Base-by-base conservation (phyloP, 1,140 invertebrate genomes). In the Sitobion miscanthi region DNA sequence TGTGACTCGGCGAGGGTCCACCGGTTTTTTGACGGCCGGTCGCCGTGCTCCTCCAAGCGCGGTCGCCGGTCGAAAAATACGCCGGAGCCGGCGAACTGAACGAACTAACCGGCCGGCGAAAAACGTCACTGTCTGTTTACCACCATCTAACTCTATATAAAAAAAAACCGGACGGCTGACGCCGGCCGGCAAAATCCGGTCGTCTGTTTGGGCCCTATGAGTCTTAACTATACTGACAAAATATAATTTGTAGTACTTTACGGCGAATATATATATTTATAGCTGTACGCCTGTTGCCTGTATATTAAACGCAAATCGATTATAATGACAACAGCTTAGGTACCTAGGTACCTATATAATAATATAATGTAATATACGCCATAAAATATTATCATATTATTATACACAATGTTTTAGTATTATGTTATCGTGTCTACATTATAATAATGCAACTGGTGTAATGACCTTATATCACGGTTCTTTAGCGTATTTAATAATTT, bases 401-500 rank as follows among this genome's bases (percentile, higher is more conserved):
- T 69, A 42, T 83, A 42, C 35, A 35, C 38, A 83, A 77, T 38
- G 38, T 83, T 83, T 83, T 38, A 77, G 62, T 83, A 83, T 83
- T 38, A 9, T 83, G 82, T 83, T 83, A 38, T 83, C 82, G 35
- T 83, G 35, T 42, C 38, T 83, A 83, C 35, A 23, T 83, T 83
- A 42, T 83, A 23, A 38, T 38, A 83, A 77, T 77, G 62, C 62
- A 42, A 42, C 35, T 38, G 38, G 82, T 83, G 21, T 83, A 83
- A 83, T 83, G 82, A 83, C 82, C 82, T n/a, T 77, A 17, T 77
- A 77, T 77, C 62, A n/a, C 21, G 52, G 52, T 54, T 54, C 30
- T 77, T 77, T n/a, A n/a, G 23, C n/a, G n/a, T 77, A 77, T 77
- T 69, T 77, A 77, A 77, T 77, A 77, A 77, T n/a, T 77, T 77